Evolutionary conservation across 2,797 vertebrate genomes (phyloP).

Genomic region (Sebastiscus albofasciatus): DNA sequence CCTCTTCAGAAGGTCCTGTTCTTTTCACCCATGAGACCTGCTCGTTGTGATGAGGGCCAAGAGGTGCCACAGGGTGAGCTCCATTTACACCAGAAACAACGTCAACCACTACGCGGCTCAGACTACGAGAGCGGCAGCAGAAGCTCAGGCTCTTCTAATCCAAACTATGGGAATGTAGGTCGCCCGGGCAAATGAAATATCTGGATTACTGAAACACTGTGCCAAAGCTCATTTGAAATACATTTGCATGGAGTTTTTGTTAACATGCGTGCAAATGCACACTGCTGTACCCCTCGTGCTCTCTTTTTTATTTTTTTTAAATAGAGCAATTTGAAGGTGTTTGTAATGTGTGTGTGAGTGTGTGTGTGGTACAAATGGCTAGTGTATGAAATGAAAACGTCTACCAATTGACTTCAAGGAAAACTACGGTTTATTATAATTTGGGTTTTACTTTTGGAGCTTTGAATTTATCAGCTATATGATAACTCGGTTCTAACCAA

Average conservation of each 20-base stretch:
- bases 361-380: neutral
- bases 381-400: neutral
- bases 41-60: neutral
- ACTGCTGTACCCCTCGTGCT: neutral
- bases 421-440: neutral
- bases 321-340: neutral
- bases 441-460: neutral
- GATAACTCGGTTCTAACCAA: no score
- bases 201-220: conserved; percentile 44
- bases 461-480: neutral
- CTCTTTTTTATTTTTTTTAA: neutral
- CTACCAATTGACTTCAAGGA: neutral
- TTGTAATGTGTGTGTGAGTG: no score
- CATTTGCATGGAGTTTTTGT: conserved; percentile 15
- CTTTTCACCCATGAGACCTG: neutral
- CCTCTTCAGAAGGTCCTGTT: neutral
- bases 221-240: conserved; percentile 32
- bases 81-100: conserved; percentile 16
- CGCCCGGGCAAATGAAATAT: conserved; percentile 51
- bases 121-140: conserved; percentile 22
- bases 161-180: conserved; percentile 58
- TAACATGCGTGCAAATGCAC: conserved; percentile 16
- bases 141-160: conserved; percentile 51
- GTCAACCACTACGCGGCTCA: conserved; percentile 10
- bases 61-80: conserved; percentile 14